phyloP scores from a whole-genome alignment of 2,113 vertebrate genomes.

The Anthoscopus minutus region DNA sequence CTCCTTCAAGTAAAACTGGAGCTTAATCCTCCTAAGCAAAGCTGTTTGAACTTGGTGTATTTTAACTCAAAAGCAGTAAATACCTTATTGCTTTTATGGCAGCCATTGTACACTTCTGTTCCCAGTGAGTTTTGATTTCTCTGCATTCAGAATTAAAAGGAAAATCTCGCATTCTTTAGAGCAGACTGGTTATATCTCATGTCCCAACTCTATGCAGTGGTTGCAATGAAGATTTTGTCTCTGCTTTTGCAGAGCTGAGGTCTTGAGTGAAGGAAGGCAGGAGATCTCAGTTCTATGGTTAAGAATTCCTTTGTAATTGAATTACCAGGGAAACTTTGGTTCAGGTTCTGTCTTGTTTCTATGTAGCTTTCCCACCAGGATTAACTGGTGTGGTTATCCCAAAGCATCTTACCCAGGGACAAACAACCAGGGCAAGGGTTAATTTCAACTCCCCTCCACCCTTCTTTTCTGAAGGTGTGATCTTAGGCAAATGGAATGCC shows the following conservation, averaged over 20 bases:
- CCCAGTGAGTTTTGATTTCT: background rate
- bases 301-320: conserved; percentile 41
- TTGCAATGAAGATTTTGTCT: rapidly evolving
- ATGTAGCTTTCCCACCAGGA: background rate
- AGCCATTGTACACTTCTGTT: background rate
- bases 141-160: background rate
- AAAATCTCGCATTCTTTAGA: background rate
- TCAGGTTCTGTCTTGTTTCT: conserved; percentile 40
- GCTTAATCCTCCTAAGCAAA: background rate
- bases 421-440: conserved; percentile 30
- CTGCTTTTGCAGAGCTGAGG: background rate
- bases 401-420: background rate
- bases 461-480: conserved; percentile 44
- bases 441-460: conserved; percentile 23
- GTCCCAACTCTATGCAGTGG: background rate
- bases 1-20: background rate
- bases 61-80: background rate
- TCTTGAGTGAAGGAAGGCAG: background rate
- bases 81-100: background rate
- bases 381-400: conserved; percentile 28
- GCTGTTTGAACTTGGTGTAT: background rate
- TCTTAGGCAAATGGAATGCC: conserved; percentile 47
- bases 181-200: background rate
- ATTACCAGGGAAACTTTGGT: background rate
- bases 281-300: background rate